Percentiles rank a stretch among this genome's conserved stretches.
These are phyloP conservation scores for Urocolius indicus DNA, from an alignment of 2,113 vertebrate genomes.

Conservation along the genomic window DNA sequence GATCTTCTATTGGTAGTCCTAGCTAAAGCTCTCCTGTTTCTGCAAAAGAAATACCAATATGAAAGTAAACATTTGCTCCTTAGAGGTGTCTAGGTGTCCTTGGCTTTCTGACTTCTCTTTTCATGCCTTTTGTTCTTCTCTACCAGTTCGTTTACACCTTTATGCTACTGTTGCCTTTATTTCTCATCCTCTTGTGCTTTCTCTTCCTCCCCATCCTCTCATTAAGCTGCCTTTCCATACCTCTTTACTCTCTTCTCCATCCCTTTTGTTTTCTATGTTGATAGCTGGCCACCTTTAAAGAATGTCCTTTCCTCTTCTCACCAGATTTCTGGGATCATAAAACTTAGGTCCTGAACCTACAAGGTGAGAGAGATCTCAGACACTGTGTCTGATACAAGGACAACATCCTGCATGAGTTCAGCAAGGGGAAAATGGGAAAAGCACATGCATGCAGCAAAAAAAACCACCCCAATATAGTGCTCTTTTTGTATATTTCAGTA, in stretches of 20 bases:
- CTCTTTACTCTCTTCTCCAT: neutral
- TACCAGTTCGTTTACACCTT: neutral
- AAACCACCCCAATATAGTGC: no score
- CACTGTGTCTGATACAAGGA: neutral
- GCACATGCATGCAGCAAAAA: neutral
- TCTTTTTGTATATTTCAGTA: neutral
- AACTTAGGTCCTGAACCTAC: neutral
- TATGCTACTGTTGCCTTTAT: neutral
- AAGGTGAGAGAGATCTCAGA: neutral
- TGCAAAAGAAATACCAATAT: neutral
- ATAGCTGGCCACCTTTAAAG: neutral
- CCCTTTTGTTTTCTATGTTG: neutral
- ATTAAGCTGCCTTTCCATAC: neutral
- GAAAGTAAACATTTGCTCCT: neutral
- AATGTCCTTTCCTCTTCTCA: neutral
- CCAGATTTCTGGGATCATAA: neutral
- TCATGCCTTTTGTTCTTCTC: neutral
- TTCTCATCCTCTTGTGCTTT: neutral
- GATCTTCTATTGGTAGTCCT: neutral
- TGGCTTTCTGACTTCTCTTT: neutral
- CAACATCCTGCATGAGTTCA: neutral
- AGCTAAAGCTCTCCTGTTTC: neutral
- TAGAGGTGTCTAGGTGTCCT: neutral
- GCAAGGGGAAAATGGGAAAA: neutral
- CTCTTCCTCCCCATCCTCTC: neutral